Base-by-base conservation (phyloP, 2,113 vertebrate genomes). In the Pavo muticus region DNA sequence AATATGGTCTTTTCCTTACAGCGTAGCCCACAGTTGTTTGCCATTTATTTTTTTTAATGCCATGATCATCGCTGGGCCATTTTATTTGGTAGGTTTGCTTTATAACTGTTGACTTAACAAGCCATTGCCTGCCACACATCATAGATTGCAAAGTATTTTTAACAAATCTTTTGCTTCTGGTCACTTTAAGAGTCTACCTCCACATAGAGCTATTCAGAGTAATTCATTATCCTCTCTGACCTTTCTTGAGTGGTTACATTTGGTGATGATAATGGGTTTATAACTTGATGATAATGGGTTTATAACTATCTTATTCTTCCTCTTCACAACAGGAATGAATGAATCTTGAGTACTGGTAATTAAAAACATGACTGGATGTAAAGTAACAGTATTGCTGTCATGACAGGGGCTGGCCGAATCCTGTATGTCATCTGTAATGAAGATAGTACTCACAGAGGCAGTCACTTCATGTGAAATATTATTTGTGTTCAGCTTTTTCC, bases 1-100 rank as follows among this genome's bases (percentile, higher is more conserved):
- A 96, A 94, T 79, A 44, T 57, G 54, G 42, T 68, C 70, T 94
- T 91, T 52, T 67, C 61, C 72, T 93, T 77, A 54, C 3, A 9
- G 52, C 54, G 35, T 73, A 94, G 44, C 60, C n/a, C 65, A 70
- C 18, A 24, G 61, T 47, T 64, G 9, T n/a, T 61, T 82, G 39
- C 35, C 29, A 3, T 50, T 81, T 3, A 37, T 3, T 30, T 45
- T 50, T 40, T 14, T 1, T 14, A 27, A 57, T 88, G 71, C 70
- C 8, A 1, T 8, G 2, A 9, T 87, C 44, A 83, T 59, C n/a
- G 85, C 37, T 14, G 52, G 13, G 3, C 10, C 6, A 8, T 57
- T 78, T 68, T 52, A 84, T 82, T 45, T 78, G 19, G 2, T 76
- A 18, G 11, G 3, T 4, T 92, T 81, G 14, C 32, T 21, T 82